Evolutionary conservation across 2,888 invertebrate species (phyloP), one percentile per base, ranked within the genome.

Genomic region (Tryphoninae sp.): DNA sequence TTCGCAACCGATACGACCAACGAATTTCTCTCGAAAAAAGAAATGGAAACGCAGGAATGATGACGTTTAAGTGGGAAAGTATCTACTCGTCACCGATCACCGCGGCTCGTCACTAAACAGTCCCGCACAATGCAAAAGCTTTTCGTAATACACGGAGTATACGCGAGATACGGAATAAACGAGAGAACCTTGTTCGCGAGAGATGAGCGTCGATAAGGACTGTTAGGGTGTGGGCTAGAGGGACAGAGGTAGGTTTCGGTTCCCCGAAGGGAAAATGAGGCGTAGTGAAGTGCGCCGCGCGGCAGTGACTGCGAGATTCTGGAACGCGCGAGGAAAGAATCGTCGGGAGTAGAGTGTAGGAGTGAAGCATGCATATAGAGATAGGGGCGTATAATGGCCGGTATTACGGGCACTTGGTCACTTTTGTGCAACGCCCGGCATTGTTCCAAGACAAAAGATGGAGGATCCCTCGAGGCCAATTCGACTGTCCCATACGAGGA

Each of bases 361-460:
- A 74, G 73, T 59, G 33, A 78, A 65, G 67, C 59, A 26, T 68
- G 23, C 49, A 55, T 62, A 68, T 59, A 62, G 78, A 82, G 83
- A 84, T 83, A 83, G 85, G 84, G 86, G 84, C 84, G 82, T 86
- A 90, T 90, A 90, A 90, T 89, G 86, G 87, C 86, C 77, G 87
- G 89, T 89, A 90, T 90, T 89, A 89, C 88, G 87, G 87, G 89
- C 89, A 90, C 89, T 90, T 90, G 89, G 90, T 90, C 89, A 90
- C 90, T 90, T 90, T 90, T 90, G 90, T 90, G 86, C 87, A 84
- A 84, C 84, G 84, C 85, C 83, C 86, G 85, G 86, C 85, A 90
- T 90, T 90, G 90, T 90, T 84, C 86, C 84, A 84, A 89, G 88
- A 90, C 90, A 90, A 90, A 90, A 89, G 90, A 89, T 87, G 88